Conservation (phyloP, 2,888 invertebrate species). For the Lasioglossum calceatum region DNA sequence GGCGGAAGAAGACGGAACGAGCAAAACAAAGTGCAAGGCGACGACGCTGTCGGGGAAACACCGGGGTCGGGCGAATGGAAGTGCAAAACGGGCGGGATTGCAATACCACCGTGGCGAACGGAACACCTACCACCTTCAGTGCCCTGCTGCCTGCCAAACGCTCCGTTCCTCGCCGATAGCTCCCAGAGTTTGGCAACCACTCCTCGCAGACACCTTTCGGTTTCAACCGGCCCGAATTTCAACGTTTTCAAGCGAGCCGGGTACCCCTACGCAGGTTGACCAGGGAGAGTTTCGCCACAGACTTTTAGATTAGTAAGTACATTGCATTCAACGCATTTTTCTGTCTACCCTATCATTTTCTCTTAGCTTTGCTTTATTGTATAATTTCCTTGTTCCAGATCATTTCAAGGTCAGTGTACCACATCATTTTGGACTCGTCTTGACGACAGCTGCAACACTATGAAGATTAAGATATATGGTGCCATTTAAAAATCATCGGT, state of each 20-base stretch:
- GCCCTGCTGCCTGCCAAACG: constrained; percentile 51
- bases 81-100: constrained; percentile 28
- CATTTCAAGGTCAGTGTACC: no score
- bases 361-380: no score
- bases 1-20: constrained; percentile 43
- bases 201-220: constrained; percentile 5
- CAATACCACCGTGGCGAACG: constrained; percentile 56
- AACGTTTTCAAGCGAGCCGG: not conserved
- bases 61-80: not conserved
- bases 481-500: no score
- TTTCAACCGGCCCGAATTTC: not conserved
- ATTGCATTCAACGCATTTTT: no score
- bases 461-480: no score
- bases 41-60: constrained; percentile 31
- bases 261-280: no score
- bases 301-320: no score
- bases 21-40: constrained; percentile 54
- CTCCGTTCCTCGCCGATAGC: constrained; percentile 15
- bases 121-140: constrained; percentile 59
- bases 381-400: no score
- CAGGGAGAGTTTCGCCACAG: no score
- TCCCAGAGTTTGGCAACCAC: constrained; percentile 28
- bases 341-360: no score
- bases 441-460: no score
- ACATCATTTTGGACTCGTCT: no score